These are phyloP conservation scores for Phrynocephalus forsythii DNA, from an alignment of 2,797 vertebrate genomes.

Conservation along the genomic window DNA sequence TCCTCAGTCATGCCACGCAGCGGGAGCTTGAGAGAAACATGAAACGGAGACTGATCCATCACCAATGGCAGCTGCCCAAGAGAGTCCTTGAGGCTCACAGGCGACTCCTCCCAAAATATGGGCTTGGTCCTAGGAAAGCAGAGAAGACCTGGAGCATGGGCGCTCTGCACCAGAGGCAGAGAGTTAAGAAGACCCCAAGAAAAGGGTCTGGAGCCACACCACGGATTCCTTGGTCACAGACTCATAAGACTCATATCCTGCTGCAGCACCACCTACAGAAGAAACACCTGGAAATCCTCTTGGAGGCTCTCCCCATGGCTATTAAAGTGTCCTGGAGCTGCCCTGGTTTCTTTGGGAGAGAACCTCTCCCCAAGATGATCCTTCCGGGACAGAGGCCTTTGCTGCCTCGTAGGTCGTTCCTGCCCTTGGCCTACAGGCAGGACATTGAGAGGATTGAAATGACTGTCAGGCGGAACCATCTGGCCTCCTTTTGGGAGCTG, in stretches of 20 bases:
- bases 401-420: not conserved
- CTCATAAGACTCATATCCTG: no score
- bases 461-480: not conserved
- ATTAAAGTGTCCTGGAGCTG: not conserved
- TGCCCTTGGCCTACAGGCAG: not conserved
- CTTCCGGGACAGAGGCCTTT: not conserved
- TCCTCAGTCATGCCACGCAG: not conserved
- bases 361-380: not conserved
- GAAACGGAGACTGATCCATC: conserved; percentile 57
- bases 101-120: not conserved
- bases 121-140: not conserved
- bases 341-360: fast-evolving
- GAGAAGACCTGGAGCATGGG: not conserved
- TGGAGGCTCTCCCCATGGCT: not conserved
- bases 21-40: conserved; percentile 54
- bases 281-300: not conserved
- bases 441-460: not conserved
- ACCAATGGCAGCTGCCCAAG: conserved; percentile 62
- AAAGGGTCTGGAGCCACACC: not conserved
- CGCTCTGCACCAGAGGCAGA: no score
- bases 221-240: no score
- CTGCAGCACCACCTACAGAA: not conserved
- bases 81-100: not conserved
- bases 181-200: not conserved
- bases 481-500: conserved; percentile 13